phyloP scores from a whole-genome alignment of 2,113 vertebrate species.

The Cebus imitator region DNA sequence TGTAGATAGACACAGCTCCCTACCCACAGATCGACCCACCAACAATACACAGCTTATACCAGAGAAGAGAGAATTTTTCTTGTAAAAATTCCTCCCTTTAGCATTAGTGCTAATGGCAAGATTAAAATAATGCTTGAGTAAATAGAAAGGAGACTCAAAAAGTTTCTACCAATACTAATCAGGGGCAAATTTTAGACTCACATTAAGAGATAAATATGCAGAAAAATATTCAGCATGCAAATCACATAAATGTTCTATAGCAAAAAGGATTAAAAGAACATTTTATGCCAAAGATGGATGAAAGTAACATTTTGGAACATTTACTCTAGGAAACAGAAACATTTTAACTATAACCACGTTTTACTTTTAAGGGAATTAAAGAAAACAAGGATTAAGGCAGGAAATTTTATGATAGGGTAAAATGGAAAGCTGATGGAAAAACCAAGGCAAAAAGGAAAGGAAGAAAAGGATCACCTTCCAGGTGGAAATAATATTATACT shows the following conservation, averaged over 20 bases:
- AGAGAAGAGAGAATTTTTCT: not conserved
- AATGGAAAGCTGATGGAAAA: conserved; percentile 2
- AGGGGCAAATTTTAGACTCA: not conserved
- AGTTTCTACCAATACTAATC: not conserved
- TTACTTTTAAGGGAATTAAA: conserved; percentile 45
- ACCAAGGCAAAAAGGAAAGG: not conserved
- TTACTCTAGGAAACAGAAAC: conserved; percentile 41
- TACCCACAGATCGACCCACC: not conserved
- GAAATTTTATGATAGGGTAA: conserved; percentile 8
- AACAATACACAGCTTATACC: not conserved
- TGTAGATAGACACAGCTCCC: not conserved
- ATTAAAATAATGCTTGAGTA: not conserved
- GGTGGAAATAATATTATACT: not conserved
- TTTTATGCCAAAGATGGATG: conserved; percentile 2
- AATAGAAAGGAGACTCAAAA: not conserved
- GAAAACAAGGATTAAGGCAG: conserved; percentile 7
- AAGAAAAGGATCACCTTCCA: conserved; percentile 28
- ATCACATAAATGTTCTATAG: not conserved
- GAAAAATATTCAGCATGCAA: conserved; percentile 11
- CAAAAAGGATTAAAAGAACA: not conserved
- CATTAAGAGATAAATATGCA: not conserved
- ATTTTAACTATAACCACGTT: conserved; percentile 15
- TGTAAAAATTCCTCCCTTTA: not conserved
- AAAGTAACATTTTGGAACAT: conserved; percentile 40
- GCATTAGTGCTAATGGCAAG: not conserved